phyloP scores from a whole-genome alignment of 2,888 invertebrate species.

The Meghimatium bilineatum region DNA sequence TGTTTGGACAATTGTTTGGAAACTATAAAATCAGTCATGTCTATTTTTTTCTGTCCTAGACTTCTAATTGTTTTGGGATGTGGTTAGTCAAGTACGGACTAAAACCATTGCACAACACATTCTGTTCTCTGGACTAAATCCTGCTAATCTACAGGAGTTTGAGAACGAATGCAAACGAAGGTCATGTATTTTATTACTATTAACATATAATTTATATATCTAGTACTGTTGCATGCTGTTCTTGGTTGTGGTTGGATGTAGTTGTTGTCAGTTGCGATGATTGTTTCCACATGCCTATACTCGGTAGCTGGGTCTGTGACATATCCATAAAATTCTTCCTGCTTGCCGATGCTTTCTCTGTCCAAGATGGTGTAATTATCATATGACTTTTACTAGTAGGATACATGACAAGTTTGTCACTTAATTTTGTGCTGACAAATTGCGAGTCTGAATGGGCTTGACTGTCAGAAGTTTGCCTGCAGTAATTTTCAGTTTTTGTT shows the following conservation, averaged over 20 bases:
- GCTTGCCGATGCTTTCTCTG: not conserved
- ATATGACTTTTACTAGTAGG: not conserved
- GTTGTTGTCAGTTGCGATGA: not conserved
- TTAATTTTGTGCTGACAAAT: not conserved
- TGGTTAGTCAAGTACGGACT: too few species aligned
- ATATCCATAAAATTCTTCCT: not conserved
- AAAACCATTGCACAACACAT: too few species aligned
- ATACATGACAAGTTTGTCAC: not conserved
- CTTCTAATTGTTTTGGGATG: too few species aligned
- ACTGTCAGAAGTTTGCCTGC: not conserved
- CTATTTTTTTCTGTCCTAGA: too few species aligned
- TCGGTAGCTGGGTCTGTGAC: not conserved
- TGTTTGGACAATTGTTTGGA: too few species aligned
- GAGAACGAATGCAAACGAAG: too few species aligned
- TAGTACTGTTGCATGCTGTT: not conserved
- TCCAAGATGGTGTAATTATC: not conserved
- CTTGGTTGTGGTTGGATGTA: not conserved
- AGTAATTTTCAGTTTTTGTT: not conserved
- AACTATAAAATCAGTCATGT: too few species aligned
- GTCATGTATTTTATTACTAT: not conserved
- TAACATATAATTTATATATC: constrained; percentile 1
- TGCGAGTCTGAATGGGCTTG: not conserved
- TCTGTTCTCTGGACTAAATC: too few species aligned
- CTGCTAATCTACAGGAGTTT: too few species aligned
- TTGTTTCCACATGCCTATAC: not conserved